Conservation (phyloP, 2,797 vertebrate genomes). For the Pipistrellus pipistrellus region DNA sequence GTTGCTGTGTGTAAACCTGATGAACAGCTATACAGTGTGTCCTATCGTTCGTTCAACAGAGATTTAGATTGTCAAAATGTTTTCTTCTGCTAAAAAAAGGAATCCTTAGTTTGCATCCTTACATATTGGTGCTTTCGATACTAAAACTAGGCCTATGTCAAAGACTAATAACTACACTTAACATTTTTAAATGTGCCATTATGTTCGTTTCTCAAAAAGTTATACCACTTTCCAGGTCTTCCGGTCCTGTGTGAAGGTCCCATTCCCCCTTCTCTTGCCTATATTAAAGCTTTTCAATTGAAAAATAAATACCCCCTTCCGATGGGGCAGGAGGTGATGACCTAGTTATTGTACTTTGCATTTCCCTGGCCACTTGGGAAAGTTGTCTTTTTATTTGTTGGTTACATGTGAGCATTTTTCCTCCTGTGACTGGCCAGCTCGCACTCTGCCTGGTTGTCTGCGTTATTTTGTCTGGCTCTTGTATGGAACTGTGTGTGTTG, state of each 20-base stretch:
- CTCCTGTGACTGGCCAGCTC: background rate
- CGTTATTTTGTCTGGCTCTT: background rate
- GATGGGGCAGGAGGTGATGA: background rate
- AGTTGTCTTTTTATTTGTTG: background rate
- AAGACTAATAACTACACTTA: background rate
- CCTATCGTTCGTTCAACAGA: background rate
- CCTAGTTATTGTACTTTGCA: background rate
- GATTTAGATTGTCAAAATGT: background rate
- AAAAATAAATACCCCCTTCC: background rate
- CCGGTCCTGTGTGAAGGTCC: background rate
- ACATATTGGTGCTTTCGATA: background rate
- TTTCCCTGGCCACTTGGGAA: background rate
- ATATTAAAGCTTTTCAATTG: background rate
- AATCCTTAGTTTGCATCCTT: background rate
- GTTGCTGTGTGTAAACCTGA: fast-evolving
- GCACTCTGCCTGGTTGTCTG: background rate
- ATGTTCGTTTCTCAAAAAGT: background rate
- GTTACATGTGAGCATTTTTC: background rate
- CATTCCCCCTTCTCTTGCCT: background rate
- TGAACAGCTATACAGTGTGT: background rate
- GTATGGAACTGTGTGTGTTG: background rate
- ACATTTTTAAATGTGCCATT: background rate
- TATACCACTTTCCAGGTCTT: background rate
- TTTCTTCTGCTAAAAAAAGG: background rate
- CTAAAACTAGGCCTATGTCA: background rate